Evolutionary conservation across 2,113 vertebrate species (phyloP), one percentile per base, ranked within the genome.

Genomic region (Phaethon lepturus): DNA sequence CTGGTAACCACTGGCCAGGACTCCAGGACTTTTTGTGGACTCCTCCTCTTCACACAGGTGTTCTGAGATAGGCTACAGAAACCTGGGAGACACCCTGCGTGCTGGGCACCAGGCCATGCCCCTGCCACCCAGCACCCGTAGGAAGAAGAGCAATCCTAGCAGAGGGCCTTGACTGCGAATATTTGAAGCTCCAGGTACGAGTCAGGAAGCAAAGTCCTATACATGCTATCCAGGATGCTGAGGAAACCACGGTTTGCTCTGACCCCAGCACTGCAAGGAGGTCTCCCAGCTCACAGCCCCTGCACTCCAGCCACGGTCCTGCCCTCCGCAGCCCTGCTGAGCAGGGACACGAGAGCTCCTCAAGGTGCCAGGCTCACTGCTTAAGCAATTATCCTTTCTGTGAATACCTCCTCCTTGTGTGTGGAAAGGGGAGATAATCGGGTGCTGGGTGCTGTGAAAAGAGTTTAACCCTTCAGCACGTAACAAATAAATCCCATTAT

Each of bases 381-480:
- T 97, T 93, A 90, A 44, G 85, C 92, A 98, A 86, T 97, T 95
- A 82, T 86, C 82, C 79, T 86, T 84, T 95, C 96, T 95, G 81
- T 97, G 95, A 85, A 93, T 96, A 96, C 85, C n/a, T 93, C 58
- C 82, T 96, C 66, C 77, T 59, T 2, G 0, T 40, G 17, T 47
- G 69, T 67, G 23, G 49, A 77, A 93, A 94, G 56, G 42, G 71
- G 79, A 95, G 50, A 95, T 72, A 62, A 62, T 75, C 60, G 40
- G 58, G 40, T 64, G 14, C 64, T 29, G 75, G 64, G 53, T 26
- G 24, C 91, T 96, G 76, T 83, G 80, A 67, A 86, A 95, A 97
- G 58, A 92, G 81, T 96, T 98, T 98, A 98, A 98, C 98, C 96
- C 97, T 97, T 96, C 25, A 17, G 71, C 63, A 88, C 35, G 3